Percentiles rank a stretch among this genome's conserved stretches.
Conservation (phyloP, 2,888 invertebrate species). For the Drosophila parthenogenetica region DNA sequence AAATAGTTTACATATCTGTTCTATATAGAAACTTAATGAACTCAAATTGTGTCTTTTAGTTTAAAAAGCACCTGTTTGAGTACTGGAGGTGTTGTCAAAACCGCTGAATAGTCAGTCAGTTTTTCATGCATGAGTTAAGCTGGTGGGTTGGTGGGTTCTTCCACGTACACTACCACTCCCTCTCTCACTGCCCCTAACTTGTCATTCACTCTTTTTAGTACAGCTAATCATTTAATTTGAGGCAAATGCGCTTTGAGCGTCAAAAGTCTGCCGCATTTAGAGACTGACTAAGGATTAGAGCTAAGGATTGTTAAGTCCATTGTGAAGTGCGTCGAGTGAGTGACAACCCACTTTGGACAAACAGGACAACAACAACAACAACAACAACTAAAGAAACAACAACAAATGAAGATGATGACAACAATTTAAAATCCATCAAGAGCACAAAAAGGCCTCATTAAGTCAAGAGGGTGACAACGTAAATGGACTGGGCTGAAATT, state of each 20-base stretch:
- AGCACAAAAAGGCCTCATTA: conserved; percentile 82
- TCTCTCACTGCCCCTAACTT: background rate
- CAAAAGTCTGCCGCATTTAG: conserved; percentile 57
- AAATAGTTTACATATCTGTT: too few species aligned
- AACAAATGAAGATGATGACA: conserved; percentile 79
- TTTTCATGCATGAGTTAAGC: conserved; percentile 11
- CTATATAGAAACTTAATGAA: too few species aligned
- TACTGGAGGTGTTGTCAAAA: too few species aligned
- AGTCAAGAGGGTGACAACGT: conserved; percentile 79
- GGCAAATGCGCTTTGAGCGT: conserved; percentile 60
- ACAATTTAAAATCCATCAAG: conserved; percentile 83
- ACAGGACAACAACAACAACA: conserved; percentile 19
- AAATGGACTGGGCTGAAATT: conserved; percentile 37
- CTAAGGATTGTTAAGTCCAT: conserved; percentile 5
- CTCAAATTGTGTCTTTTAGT: too few species aligned
- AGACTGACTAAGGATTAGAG: conserved; percentile 29
- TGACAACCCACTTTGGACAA: conserved; percentile 17
- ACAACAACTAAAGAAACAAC: conserved; percentile 5
- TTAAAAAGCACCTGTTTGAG: too few species aligned
- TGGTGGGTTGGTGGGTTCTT: background rate
- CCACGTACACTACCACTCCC: background rate
- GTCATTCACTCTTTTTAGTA: background rate
- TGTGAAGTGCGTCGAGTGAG: conserved; percentile 34
- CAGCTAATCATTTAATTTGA: conserved; percentile 51
- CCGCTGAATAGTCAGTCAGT: too few species aligned